These are phyloP conservation scores for Branchinecta sandiegonensis DNA, from an alignment of 2,888 invertebrate species.

Conservation along the genomic window DNA sequence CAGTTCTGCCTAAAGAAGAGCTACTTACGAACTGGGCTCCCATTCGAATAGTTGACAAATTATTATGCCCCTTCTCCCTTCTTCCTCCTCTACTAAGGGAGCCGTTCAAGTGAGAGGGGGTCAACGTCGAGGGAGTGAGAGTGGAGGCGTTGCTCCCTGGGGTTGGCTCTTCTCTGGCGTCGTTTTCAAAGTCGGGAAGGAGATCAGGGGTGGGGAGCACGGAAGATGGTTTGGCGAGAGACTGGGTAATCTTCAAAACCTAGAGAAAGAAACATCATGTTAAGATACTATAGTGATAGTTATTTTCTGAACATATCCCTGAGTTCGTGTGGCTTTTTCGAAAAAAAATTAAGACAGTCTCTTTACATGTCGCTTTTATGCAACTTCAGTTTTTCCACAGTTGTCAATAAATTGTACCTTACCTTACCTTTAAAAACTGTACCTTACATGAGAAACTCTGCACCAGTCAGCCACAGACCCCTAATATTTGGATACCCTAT, in stretches of 20 bases:
- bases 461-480: too few relatives aligned
- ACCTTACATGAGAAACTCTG: too few relatives aligned
- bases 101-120: not conserved
- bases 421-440: too few relatives aligned
- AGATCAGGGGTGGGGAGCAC: not conserved
- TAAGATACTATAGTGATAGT: too few relatives aligned
- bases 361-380: too few relatives aligned
- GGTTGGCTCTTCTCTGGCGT: not conserved
- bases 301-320: too few relatives aligned
- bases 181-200: not conserved
- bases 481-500: too few relatives aligned
- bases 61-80: not conserved
- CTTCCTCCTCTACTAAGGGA: not conserved
- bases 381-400: too few relatives aligned
- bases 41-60: not conserved
- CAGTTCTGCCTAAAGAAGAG: too few relatives aligned
- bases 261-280: not conserved
- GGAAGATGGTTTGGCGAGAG: not conserved
- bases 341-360: too few relatives aligned
- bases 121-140: not conserved
- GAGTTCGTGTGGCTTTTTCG: too few relatives aligned
- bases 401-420: too few relatives aligned
- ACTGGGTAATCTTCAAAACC: slow-evolving; percentile 2
- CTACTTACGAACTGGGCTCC: slow-evolving; percentile 16
- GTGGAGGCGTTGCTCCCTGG: slow-evolving; percentile 10